Conservation (phyloP, 1,140 invertebrate species). For the Latrodectus geometricus region DNA sequence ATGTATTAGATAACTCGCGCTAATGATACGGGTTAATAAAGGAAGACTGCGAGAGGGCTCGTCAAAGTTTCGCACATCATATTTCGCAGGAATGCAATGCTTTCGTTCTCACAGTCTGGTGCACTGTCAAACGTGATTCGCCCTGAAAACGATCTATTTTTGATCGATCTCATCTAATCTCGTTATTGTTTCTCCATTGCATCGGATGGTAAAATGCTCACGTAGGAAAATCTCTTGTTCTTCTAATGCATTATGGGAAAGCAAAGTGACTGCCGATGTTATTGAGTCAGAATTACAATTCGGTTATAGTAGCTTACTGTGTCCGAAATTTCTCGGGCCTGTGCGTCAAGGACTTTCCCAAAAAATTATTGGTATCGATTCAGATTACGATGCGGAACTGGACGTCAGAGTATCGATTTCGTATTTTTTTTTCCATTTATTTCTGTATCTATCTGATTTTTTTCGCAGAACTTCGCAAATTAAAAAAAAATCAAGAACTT, state of each 20-base stretch:
- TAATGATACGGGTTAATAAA: too few species aligned
- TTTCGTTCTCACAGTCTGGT: not conserved
- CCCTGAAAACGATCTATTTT: not conserved
- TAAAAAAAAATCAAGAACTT: too few species aligned
- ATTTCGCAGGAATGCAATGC: not conserved
- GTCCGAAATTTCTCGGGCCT: constrained; percentile 11
- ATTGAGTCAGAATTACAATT: constrained; percentile 31
- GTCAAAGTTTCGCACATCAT: not conserved
- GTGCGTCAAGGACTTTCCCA: constrained; percentile 3
- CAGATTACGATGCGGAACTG: not conserved
- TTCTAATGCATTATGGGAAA: constrained; percentile 6
- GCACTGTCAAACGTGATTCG: not conserved
- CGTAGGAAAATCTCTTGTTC: not conserved
- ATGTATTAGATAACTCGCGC: too few species aligned
- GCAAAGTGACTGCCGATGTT: constrained; percentile 2
- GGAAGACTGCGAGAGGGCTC: not conserved
- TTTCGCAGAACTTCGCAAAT: too few species aligned
- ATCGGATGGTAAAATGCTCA: constrained; percentile 16
- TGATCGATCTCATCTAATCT: not conserved
- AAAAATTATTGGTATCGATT: constrained; percentile 28
- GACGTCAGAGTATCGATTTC: too few species aligned
- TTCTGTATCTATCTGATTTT: too few species aligned
- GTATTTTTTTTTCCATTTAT: too few species aligned
- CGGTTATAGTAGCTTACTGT: constrained; percentile 18
- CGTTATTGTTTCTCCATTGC: not conserved